Base-by-base conservation (phyloP, 2,888 invertebrate species). In the Stenichneumon culpator region DNA sequence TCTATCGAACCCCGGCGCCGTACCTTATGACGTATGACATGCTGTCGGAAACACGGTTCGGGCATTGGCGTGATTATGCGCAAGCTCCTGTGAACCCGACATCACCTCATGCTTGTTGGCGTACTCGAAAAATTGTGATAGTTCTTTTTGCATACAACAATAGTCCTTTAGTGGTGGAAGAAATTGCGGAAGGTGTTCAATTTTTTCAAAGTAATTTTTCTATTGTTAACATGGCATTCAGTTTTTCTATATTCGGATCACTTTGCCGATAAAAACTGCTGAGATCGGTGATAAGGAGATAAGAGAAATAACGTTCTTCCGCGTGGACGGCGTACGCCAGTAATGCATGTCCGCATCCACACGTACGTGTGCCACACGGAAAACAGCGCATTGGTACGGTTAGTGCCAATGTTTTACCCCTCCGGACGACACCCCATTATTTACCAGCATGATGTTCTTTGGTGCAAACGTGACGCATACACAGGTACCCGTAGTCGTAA, bases 401-500 rank as follows among this genome's bases (percentile, higher is more conserved):
- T n/a, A 28, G 63, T 32, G 25, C 25, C 5, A 47, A 22, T 68
- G 68, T 39, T 68, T 50, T 47, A 28, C 47, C 25, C 16, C 4
- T 25, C 4, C 16, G 44, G 22, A 72, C 54, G 19, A 69, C 32
- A 16, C 22, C 36, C 72, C 54, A 57, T 72, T 72, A 57, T 39
- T 39, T 39, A 11, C 36, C 72, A 39, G 36, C 36, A 72, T 57
- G 54, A 67, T 32, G 52, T 67, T 65, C 67, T 65, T 65, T 9
- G 47, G 57, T 44, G 57, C 57, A 6, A 60, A 32, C 60, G 60
- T 60, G 39, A 44, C 11, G 5, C 25, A 2, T 19, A 28, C 39
- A 28, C 36, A 69, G 60, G 65, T 72, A 50, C 44, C 75, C 32
- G 77, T 47, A 22, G 32, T 63, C 14, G 36, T 52, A 36, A 39